A percentile compares a stretch with the other conserved stretches of the same genome.
Evolutionary conservation across 2,113 vertebrate genomes (phyloP).

Genomic region (Trematomus loennbergii): DNA sequence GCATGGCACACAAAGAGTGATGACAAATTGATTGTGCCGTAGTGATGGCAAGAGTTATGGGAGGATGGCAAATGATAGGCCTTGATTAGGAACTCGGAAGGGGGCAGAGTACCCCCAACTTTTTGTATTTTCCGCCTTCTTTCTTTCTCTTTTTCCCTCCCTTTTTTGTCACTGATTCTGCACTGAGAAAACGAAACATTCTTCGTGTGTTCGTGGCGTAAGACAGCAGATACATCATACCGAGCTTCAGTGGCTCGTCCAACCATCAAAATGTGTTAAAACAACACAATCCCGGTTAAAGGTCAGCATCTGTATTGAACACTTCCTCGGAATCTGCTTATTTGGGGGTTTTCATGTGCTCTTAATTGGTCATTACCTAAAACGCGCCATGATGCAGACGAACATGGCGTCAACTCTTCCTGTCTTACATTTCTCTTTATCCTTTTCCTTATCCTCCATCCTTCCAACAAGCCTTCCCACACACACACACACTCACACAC

Average conservation of each 20-base stretch:
- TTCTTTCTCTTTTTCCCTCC: slow-evolving; percentile 15
- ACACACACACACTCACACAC: slow-evolving; percentile 64
- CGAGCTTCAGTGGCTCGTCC: slow-evolving; percentile 15
- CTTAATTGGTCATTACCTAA: neutral
- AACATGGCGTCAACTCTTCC: neutral
- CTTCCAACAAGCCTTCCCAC: slow-evolving; percentile 19
- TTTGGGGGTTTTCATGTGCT: slow-evolving; percentile 14
- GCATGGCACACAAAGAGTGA: slow-evolving; percentile 90
- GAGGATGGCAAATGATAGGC: slow-evolving; percentile 88
- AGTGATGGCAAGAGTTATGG: slow-evolving; percentile 88
- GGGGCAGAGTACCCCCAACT: slow-evolving; percentile 78
- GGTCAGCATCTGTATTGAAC: slow-evolving; percentile 30
- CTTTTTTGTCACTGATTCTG: slow-evolving; percentile 37
- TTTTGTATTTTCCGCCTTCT: slow-evolving; percentile 81
- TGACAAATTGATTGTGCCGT: slow-evolving; percentile 95
- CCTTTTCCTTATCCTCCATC: neutral
- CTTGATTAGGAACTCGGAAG: slow-evolving; percentile 90
- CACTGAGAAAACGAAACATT: slow-evolving; percentile 22
- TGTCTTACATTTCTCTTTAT: neutral
- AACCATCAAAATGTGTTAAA: slow-evolving; percentile 54
- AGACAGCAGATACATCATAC: slow-evolving; percentile 2
- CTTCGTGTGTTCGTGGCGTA: neutral
- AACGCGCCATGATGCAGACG: neutral
- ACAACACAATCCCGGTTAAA: slow-evolving; percentile 48
- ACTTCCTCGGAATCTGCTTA: slow-evolving; percentile 5